Conservation (phyloP, 2,888 invertebrate species). For the Agrotis clavis region DNA sequence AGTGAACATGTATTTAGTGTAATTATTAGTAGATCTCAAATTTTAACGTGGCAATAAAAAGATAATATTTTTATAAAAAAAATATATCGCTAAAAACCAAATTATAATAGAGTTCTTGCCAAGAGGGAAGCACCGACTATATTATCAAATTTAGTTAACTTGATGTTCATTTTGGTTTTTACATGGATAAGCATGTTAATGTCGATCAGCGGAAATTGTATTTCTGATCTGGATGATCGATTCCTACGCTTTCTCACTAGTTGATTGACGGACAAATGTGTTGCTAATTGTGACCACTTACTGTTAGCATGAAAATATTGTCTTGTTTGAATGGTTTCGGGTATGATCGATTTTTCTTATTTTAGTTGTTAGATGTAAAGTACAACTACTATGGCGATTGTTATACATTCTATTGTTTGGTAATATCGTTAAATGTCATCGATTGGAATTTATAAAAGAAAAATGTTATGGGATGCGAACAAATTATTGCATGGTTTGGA, state of each 20-base stretch:
- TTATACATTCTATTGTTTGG: constrained; percentile 48
- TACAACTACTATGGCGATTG: constrained; percentile 66
- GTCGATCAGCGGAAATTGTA: constrained; percentile 35
- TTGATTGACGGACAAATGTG: constrained; percentile 37
- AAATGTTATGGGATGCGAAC: constrained; percentile 45
- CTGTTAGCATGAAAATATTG: constrained; percentile 34
- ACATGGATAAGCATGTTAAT: constrained; percentile 21
- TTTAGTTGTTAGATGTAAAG: constrained; percentile 67
- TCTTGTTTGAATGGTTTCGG: constrained; percentile 38
- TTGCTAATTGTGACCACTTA: constrained; percentile 35
- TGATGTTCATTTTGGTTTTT: constrained; percentile 40
- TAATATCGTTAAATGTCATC: constrained; percentile 54
- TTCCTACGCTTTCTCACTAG: constrained; percentile 34
- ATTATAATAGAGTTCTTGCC: constrained; percentile 64
- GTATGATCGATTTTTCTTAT: constrained; percentile 58
- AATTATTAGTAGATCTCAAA: constrained; percentile 71
- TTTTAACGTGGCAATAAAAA: constrained; percentile 66
- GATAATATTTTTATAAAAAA: constrained; percentile 66
- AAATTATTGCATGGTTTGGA: constrained; percentile 54
- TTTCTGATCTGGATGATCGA: constrained; percentile 35
- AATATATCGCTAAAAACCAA: constrained; percentile 53
- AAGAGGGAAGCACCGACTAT: constrained; percentile 50
- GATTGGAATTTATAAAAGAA: constrained; percentile 46
- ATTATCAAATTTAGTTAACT: constrained; percentile 43
- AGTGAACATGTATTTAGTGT: constrained; percentile 64